Evolutionary conservation across 1,140 invertebrate genomes (phyloP).

Genomic region (Battus philenor): DNA sequence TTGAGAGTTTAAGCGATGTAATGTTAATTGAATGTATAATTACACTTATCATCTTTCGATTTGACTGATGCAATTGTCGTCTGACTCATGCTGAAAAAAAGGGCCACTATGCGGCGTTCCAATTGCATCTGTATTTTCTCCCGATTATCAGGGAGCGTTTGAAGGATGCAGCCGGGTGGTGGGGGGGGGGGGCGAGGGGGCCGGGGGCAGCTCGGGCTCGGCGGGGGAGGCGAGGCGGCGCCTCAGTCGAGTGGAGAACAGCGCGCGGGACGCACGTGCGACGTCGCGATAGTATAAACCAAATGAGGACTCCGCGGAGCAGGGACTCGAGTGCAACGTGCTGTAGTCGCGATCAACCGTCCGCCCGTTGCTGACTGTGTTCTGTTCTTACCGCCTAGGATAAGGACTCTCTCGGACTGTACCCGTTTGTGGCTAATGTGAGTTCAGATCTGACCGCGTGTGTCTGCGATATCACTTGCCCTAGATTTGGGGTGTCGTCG

Average conservation of each 20-base stretch:
- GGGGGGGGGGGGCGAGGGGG: constrained; percentile 15
- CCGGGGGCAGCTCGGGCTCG: constrained; percentile 1
- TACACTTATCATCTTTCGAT: too few relatives aligned
- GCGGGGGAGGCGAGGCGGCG: constrained; percentile 36
- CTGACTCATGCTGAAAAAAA: constrained; percentile 68
- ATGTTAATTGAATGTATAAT: too few relatives aligned
- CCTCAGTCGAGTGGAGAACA: constrained; percentile 51
- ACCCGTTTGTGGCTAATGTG: constrained; percentile 63
- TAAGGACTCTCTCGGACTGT: constrained; percentile 57
- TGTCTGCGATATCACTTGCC: constrained; percentile 60
- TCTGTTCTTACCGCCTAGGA: constrained; percentile 28
- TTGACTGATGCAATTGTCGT: constrained; percentile 56
- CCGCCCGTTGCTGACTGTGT: constrained; percentile 51
- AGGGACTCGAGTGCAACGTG: constrained; percentile 39
- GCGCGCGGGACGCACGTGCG: constrained; percentile 38
- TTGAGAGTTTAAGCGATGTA: too few relatives aligned
- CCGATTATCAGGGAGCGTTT: constrained; percentile 67
- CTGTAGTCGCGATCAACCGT: constrained; percentile 27
- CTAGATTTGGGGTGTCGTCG: constrained; percentile 61
- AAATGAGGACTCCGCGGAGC: constrained; percentile 57
- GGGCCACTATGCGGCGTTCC: constrained; percentile 58
- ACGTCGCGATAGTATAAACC: constrained; percentile 38
- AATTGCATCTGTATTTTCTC: constrained; percentile 70
- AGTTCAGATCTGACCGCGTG: constrained; percentile 54
- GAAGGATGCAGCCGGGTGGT: constrained; percentile 61